Base-by-base conservation (phyloP, 1,140 invertebrate species). In the Drosophila kohkoa region DNA sequence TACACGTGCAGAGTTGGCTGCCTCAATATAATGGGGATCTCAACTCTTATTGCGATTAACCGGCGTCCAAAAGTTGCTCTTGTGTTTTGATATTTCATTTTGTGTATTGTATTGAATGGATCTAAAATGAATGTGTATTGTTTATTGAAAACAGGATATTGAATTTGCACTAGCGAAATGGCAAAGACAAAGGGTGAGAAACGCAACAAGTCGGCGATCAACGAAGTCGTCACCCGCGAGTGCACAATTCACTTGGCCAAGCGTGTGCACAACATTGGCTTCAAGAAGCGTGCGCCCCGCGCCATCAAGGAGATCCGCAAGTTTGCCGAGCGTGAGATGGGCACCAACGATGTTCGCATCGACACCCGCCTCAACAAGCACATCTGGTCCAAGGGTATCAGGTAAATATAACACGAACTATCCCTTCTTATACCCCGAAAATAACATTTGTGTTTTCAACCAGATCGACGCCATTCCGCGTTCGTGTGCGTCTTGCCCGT, bases 231-330 rank as follows among this genome's bases (percentile, higher is more conserved):
- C 15, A 99, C 99, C 68, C 95, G 99, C 74, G 99, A 99, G 94
- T 99, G 99, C 93, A 99, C 99, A 58, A 97, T 99, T 79, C 98
- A 99, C 93, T 94, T 99, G 79, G 98, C 99, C 93, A 99, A 99
- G 93, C 95, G 98, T 78, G 95, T 99, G 75, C 98, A 99, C 95
- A 98, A 98, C 83, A 96, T 99, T 89, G 98, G 98, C 52, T 99
- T 99, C 93, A 99, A 99, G 93, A 98, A 98, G 93, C 95, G 98
- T 81, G 99, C 99, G 38, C 99, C 96, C 45, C 94, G 99, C 82
- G 99, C 99, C 10, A 98, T 99, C 76, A 99, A 99, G 90, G 99
- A 99, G 94, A 98, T 99, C 77, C 94, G 96, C 52, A 99, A 99
- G 92, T 99, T 99, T 93, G 99, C 99, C 25, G 95, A 97, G 92